phyloP scores from a whole-genome alignment of 2,888 invertebrate genomes.

The Cyaniris semiargus region DNA sequence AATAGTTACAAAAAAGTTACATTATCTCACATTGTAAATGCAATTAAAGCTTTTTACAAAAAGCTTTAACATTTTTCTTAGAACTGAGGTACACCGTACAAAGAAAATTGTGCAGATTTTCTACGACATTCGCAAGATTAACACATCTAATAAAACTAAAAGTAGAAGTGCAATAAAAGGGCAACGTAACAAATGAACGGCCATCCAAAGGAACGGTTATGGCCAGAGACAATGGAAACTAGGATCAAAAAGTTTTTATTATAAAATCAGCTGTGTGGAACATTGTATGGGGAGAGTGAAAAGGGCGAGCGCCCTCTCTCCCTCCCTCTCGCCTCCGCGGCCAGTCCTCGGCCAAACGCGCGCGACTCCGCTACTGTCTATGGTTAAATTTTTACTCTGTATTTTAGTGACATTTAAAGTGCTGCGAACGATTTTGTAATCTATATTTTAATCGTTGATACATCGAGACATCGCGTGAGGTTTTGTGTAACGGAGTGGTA shows the following conservation, averaged over 20 bases:
- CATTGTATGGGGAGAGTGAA: conserved; percentile 35
- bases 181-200: conserved; percentile 3
- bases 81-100: background rate
- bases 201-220: background rate
- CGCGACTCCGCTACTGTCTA: conserved; percentile 33
- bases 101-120: background rate
- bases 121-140: background rate
- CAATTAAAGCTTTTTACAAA: background rate
- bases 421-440: conserved; percentile 32
- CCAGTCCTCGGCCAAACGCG: conserved; percentile 41
- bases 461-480: conserved; percentile 30
- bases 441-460: conserved; percentile 19
- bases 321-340: conserved; percentile 34
- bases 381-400: conserved; percentile 14
- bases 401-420: conserved; percentile 30
- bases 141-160: conserved; percentile 13
- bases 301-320: conserved; percentile 34
- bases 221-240: conserved; percentile 21
- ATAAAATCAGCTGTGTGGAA: conserved; percentile 38
- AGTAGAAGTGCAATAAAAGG: conserved; percentile 18
- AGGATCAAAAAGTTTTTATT: conserved; percentile 25
- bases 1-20: background rate
- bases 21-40: background rate
- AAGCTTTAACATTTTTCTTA: background rate
- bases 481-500: conserved; percentile 24